phyloP scores from a whole-genome alignment of 2,113 vertebrate species.

The Oreocharis arfaki region DNA sequence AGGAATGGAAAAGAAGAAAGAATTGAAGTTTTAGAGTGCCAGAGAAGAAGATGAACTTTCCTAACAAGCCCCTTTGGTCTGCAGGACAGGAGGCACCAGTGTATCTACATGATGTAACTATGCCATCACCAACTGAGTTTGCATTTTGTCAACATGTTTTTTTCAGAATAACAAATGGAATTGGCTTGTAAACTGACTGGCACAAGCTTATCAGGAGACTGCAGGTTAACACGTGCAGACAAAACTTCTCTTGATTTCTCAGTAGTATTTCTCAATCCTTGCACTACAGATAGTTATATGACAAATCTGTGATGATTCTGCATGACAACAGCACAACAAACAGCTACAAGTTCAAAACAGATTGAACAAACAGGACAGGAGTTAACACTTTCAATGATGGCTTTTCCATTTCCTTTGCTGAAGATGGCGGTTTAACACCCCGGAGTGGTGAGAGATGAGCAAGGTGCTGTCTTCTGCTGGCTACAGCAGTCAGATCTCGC shows the following conservation, averaged over 20 bases:
- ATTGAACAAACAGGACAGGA: neutral
- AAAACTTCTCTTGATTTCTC: neutral
- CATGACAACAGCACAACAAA: accelerated
- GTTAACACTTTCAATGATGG: neutral
- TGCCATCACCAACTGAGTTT: neutral
- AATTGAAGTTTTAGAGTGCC: neutral
- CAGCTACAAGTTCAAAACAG: neutral
- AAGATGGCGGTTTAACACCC: neutral
- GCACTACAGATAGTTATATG: neutral
- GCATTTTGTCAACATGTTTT: neutral
- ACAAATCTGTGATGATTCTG: neutral
- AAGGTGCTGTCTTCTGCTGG: neutral
- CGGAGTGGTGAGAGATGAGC: neutral
- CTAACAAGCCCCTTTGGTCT: neutral
- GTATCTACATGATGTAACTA: neutral
- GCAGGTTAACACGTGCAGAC: neutral
- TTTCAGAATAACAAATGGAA: neutral
- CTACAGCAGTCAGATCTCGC: neutral
- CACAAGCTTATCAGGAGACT: neutral
- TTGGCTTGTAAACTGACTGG: neutral
- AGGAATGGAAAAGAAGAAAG: neutral
- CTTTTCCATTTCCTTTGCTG: neutral
- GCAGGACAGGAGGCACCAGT: neutral
- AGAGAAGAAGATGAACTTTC: neutral
- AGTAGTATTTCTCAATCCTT: neutral